Evolutionary conservation across 2,797 vertebrate genomes (phyloP), one percentile per base, ranked within the genome.

Genomic region (Merluccius polli): DNA sequence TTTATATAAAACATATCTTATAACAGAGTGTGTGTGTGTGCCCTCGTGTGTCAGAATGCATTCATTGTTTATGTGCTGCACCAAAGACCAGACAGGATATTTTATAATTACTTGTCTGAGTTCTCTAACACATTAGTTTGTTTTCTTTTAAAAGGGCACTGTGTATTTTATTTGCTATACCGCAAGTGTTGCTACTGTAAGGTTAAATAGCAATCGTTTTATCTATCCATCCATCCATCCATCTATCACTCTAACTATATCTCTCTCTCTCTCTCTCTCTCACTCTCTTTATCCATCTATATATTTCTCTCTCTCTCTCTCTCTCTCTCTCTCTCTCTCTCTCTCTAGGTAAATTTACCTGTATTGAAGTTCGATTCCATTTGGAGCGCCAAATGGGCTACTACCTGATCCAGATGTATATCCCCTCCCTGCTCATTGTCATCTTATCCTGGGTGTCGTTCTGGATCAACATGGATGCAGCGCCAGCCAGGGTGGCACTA

Each of bases 341-440:
- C 72, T 1, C 68, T 78, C 4, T 89, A 99, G 97, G 97, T 78
- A 98, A 98, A 85, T 98, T 98, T 77, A 99, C 97, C 0, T 98
- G 97, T 71, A 99, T 99, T 15, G 97, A 99, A 92, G 97, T 98
- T 35, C 93, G 96, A 30, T 99, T 99, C 87, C 97, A 98, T 85
- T 94, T 99, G 73, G 97, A 98, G 87, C 95, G 97, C 38, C 97
- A 99, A 89, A 99, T 99, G 97, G 97, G 97, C 35, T 98, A 98
- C 90, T 98, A 98, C 88, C 93, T 98, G 83, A 99, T 99, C 92
- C 97, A 99, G 93, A 98, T 99, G 97, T 98, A 98, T 89, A 99
- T 99, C 75, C 97, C 97, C 0, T 98, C 96, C 68, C 95, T 99
- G 65, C 92, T 99, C 87, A 99, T 99, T 0, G 97, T 99, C 79